Conservation (phyloP, 2,888 invertebrate genomes). For the Drosophila colorata region DNA sequence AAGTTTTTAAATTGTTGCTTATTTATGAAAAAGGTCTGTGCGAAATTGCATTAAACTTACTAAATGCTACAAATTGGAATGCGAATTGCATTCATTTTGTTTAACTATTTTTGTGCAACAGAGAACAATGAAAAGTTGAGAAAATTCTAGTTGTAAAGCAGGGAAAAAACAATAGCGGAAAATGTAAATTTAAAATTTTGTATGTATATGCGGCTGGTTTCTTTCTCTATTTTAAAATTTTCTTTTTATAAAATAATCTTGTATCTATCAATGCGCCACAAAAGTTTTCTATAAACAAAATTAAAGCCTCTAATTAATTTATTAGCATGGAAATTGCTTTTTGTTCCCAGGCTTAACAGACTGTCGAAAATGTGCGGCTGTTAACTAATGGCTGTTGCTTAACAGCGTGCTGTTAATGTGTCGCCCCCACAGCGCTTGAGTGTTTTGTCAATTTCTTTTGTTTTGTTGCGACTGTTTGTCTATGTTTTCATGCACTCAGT, state of each 20-base stretch:
- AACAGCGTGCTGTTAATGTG: constrained; percentile 38
- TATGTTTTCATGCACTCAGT: constrained; percentile 54
- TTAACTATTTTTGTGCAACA: constrained; percentile 13
- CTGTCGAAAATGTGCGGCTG: constrained; percentile 19
- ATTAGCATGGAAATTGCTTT: constrained; percentile 20
- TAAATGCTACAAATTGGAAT: not conserved
- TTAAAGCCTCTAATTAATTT: constrained; percentile 28
- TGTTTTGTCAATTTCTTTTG: constrained; percentile 64
- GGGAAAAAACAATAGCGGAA: not conserved
- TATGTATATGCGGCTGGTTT: not conserved
- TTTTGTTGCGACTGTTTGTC: constrained; percentile 63
- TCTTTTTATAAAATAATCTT: not conserved
- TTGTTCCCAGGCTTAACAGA: constrained; percentile 11
- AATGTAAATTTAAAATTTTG: not conserved
- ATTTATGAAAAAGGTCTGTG: constrained; percentile 20
- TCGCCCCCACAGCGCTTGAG: constrained; percentile 14
- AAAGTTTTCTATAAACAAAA: constrained; percentile 2
- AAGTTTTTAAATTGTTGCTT: constrained; percentile 1
- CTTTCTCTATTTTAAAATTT: too few relatives aligned
- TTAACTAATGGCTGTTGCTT: constrained; percentile 39
- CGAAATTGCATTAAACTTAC: constrained; percentile 3
- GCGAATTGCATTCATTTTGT: not conserved
- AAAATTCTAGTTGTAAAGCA: constrained; percentile 5
- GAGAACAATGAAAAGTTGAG: constrained; percentile 28
- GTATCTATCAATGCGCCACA: not conserved